These are phyloP conservation scores for Mesocricetus auratus DNA, from an alignment of 2,113 vertebrate genomes.

Conservation along the genomic window DNA sequence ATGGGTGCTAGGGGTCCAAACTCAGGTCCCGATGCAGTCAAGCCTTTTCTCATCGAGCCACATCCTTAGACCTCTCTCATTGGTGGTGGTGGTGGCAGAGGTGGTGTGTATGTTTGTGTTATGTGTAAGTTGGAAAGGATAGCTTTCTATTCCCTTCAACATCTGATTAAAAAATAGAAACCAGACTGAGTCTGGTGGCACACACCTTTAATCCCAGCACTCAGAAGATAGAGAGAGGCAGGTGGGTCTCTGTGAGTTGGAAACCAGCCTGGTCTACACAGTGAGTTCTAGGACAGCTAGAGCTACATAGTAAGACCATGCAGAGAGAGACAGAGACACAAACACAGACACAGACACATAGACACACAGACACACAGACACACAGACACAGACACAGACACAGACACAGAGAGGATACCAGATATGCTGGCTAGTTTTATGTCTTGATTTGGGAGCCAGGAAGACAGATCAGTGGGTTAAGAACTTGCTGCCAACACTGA, in stretches of 20 bases:
- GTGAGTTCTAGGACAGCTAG: no score
- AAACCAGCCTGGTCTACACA: background rate
- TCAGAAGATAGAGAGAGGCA: no score
- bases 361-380: no score
- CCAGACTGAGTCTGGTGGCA: background rate
- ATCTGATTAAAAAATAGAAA: background rate
- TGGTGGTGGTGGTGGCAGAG: no score
- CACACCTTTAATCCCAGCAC: no score
- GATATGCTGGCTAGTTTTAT: no score
- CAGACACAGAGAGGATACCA: no score
- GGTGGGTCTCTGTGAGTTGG: background rate
- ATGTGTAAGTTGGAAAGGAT: background rate
- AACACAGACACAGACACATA: no score
- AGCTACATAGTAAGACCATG: no score
- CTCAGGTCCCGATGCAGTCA: background rate
- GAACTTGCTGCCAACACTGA: background rate
- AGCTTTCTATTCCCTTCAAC: background rate
- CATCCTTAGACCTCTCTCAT: no score
- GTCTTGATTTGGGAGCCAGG: background rate
- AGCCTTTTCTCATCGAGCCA: background rate
- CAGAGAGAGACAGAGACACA: no score
- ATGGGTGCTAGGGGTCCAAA: background rate
- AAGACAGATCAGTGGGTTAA: background rate
- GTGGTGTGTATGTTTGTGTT: background rate
- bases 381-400: no score